These are phyloP conservation scores for Epinotia ramella DNA, from an alignment of 2,888 invertebrate genomes.

Conservation along the genomic window DNA sequence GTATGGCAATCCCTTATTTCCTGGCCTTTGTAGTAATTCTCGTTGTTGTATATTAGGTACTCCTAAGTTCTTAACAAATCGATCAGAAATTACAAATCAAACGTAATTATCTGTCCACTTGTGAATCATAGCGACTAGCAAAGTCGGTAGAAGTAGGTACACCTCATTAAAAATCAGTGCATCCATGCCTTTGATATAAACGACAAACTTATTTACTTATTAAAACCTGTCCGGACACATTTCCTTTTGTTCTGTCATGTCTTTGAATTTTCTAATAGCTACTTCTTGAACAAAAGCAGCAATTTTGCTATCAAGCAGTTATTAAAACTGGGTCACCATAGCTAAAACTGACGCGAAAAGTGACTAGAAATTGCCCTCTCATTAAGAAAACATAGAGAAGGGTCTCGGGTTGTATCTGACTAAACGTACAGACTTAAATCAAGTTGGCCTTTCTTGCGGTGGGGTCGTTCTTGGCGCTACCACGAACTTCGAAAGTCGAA, in stretches of 20 bases:
- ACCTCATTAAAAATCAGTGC: constrained; percentile 9
- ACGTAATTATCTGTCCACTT: background rate
- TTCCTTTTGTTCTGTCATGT: constrained; percentile 21
- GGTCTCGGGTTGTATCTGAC: background rate
- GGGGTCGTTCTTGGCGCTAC: too few relatives aligned
- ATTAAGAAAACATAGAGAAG: constrained; percentile 15
- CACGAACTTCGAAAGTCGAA: too few relatives aligned
- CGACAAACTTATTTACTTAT: background rate
- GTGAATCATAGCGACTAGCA: background rate
- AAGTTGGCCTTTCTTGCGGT: background rate
- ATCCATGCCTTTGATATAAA: background rate
- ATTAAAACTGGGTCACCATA: constrained; percentile 36
- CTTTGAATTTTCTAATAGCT: constrained; percentile 15
- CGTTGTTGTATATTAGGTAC: background rate
- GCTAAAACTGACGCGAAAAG: constrained; percentile 13
- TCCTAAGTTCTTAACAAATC: background rate
- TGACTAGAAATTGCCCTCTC: constrained; percentile 24
- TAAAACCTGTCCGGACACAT: background rate
- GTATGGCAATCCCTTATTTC: too few relatives aligned
- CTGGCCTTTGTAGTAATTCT: too few relatives aligned
- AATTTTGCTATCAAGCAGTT: constrained; percentile 26
- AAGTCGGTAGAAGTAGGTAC: background rate
- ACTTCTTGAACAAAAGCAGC: background rate
- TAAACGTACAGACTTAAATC: background rate
- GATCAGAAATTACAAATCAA: background rate